Base-by-base conservation (phyloP, 2,797 vertebrate species). In the Sandelia bainsii region DNA sequence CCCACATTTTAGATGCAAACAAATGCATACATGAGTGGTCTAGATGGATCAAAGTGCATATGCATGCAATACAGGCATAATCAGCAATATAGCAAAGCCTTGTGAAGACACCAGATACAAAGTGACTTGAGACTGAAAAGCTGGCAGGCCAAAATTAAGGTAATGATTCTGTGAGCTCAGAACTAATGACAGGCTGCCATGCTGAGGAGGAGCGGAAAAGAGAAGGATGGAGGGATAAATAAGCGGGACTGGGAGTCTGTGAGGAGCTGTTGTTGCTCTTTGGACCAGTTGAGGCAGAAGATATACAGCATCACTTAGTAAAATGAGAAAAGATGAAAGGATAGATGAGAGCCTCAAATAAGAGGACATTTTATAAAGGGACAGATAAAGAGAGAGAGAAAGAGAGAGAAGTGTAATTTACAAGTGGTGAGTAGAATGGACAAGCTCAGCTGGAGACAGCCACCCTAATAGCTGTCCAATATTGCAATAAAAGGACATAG, bases 151-250 rank as follows among this genome's bases (percentile, higher is more conserved):
- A 71, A 87, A 87, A 91, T 83, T 64, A 87, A 87, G 87, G 85
- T 79, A 79, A 84, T 77, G 81, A 81, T 68, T 87, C 76, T 84
- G 72, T 82, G 79, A 87, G 84, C 75, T 81, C 82, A 79, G 72
- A 91, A 67, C 77, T 88, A 87, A 89, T 88, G 80, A 91, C 83
- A 83, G 86, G 77, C 82, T 86, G 83, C 86, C 77, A 81, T 82
- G 81, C 85, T 84, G 81, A 86, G 69, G 80, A 81, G 69, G 72
- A 72, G 63, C 14, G 74, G 69, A 70, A 66, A 71, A 71, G 61
- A 80, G 81, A 84, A 69, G 58, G 62, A 81, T 72, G 78, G 57
- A 84, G 61, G 66, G 80, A 70, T 82, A 78, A 77, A 80, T 72
- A 74, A 76, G 69, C 46, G 80, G 71, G 75, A 77, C 76, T 58